A percentile compares a stretch with the other conserved stretches of the same genome.
Evolutionary conservation across 2,797 vertebrate species (phyloP).

Genomic region (Chelonia mydas): DNA sequence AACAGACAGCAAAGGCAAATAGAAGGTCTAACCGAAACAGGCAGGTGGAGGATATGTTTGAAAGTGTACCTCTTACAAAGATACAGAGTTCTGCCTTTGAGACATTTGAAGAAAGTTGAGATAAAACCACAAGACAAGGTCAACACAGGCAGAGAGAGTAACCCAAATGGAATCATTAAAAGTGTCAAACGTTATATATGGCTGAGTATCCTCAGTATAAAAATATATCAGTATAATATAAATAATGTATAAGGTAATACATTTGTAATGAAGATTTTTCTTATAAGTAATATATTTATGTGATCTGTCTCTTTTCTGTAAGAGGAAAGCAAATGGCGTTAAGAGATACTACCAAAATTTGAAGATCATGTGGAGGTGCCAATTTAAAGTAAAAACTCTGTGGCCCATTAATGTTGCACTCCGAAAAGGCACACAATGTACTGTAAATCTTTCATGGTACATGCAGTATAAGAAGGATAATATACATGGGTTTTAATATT

Average conservation of each 20-base stretch:
- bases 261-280: background rate
- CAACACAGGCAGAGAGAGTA: background rate
- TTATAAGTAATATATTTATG: background rate
- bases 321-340: background rate
- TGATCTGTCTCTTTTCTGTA: background rate
- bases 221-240: background rate
- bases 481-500: background rate
- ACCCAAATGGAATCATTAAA: background rate
- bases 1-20: background rate
- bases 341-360: slow-evolving; percentile 1
- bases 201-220: background rate
- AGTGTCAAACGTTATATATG: background rate
- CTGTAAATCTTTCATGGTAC: background rate
- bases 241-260: background rate
- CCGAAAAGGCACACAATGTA: background rate
- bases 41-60: background rate
- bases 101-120: background rate
- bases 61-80: background rate
- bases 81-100: background rate
- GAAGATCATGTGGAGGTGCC: background rate
- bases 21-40: background rate
- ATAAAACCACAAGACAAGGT: background rate
- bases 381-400: background rate
- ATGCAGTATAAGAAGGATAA: background rate
- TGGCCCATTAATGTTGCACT: background rate